Percentiles rank a stretch among this genome's conserved stretches.
Evolutionary conservation across 2,888 invertebrate species (phyloP).

Genomic region (Clusia tigrina): DNA sequence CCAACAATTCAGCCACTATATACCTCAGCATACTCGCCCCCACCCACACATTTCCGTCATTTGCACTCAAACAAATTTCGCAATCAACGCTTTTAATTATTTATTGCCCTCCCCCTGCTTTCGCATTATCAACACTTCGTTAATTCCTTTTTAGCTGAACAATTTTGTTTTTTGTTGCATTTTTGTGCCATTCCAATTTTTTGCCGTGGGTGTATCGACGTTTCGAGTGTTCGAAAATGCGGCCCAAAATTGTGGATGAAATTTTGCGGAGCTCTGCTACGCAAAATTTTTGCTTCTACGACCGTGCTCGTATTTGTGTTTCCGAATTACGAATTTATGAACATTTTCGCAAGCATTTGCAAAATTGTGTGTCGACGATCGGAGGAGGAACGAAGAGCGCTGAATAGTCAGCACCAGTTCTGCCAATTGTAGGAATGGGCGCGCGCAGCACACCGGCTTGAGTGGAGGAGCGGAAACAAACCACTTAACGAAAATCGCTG

Average conservation of each 20-base stretch:
- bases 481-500: background rate
- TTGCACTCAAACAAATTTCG: background rate
- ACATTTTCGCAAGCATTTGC: slow-evolving; percentile 17
- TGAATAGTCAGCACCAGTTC: too few relatives aligned
- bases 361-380: slow-evolving; percentile 13
- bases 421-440: too few relatives aligned
- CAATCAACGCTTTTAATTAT: slow-evolving; percentile 27
- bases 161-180: slow-evolving; percentile 11
- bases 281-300: slow-evolving; percentile 7
- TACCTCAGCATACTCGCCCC: background rate
- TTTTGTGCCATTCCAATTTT: background rate
- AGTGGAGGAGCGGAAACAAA: background rate
- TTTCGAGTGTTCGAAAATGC: background rate
- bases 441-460: background rate
- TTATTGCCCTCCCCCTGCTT: slow-evolving; percentile 27
- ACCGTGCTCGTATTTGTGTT: slow-evolving; percentile 12
- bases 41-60: background rate
- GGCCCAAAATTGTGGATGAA: background rate
- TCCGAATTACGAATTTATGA: slow-evolving; percentile 1
- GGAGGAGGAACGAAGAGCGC: background rate
- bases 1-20: background rate
- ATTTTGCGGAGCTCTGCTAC: background rate
- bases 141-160: too few relatives aligned
- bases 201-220: background rate
- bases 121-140: slow-evolving; percentile 43